Percentiles rank a stretch among this genome's conserved stretches.
These are phyloP conservation scores for Brachionus rotundiformis DNA, from an alignment of 1,140 invertebrate genomes.

Conservation along the genomic window DNA sequence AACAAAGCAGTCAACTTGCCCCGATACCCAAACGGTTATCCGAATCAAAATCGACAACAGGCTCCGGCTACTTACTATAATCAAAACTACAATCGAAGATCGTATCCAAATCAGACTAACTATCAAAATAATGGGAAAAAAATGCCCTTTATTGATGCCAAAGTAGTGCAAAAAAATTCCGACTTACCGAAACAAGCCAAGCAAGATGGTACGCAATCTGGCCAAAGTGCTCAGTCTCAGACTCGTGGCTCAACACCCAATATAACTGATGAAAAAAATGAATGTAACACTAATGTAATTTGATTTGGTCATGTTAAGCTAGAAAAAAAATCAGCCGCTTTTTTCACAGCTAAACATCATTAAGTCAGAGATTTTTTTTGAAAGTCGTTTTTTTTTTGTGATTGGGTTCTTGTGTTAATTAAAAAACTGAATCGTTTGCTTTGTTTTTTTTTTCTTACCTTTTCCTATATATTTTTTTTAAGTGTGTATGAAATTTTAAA, in stretches of 20 bases:
- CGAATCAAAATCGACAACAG: neutral
- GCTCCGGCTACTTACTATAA: neutral
- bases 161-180: neutral
- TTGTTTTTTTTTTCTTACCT: neutral
- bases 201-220: neutral
- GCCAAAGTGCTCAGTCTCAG: neutral
- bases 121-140: conserved; percentile 24
- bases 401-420: conserved; percentile 11
- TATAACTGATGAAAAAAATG: conserved; percentile 15
- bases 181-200: neutral
- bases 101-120: neutral
- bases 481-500: conserved; percentile 20
- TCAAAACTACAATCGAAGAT: neutral
- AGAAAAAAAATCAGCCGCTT: conserved; percentile 8
- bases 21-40: neutral
- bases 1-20: neutral
- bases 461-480: neutral
- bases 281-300: neutral
- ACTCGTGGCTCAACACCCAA: neutral
- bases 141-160: neutral
- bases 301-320: neutral
- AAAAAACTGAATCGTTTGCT: neutral
- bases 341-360: neutral
- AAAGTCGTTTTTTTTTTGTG: conserved; percentile 25
- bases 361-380: conserved; percentile 13